A percentile compares a stretch with the other conserved stretches of the same genome.
These are phyloP conservation scores for Drosophila setifemur DNA, from an alignment of 1,140 invertebrate species.

Conservation along the genomic window DNA sequence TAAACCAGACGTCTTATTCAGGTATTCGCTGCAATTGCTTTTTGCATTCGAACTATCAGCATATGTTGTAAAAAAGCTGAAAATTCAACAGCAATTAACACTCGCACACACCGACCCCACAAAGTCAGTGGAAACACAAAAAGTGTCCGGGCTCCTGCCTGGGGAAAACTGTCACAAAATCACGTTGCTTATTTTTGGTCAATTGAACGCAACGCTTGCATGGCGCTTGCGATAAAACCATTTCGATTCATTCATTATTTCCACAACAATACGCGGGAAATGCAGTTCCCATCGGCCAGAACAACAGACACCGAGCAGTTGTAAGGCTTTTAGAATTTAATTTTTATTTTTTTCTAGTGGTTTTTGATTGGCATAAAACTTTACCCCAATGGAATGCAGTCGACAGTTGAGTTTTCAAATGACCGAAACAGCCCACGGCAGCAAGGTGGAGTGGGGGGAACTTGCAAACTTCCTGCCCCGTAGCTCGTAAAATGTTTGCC, in stretches of 20 bases:
- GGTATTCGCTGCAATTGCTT: conserved; percentile 1
- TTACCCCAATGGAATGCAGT: conserved; percentile 56
- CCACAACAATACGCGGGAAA: conserved; percentile 50
- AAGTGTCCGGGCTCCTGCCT: neutral
- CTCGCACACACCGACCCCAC: neutral
- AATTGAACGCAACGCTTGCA: conserved; percentile 19
- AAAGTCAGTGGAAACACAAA: conserved; percentile 8
- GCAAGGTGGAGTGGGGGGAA: conserved; percentile 26
- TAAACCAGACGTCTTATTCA: no score
- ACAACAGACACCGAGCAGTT: conserved; percentile 51
- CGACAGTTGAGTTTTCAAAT: conserved; percentile 67
- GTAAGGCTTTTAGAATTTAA: conserved; percentile 44
- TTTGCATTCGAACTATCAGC: conserved; percentile 1
- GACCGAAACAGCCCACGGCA: conserved; percentile 28
- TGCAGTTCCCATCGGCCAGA: conserved; percentile 21
- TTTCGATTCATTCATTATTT: conserved; percentile 69
- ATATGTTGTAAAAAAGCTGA: conserved; percentile 18
- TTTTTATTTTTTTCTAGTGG: neutral
- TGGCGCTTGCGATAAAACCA: conserved; percentile 24
- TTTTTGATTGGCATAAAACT: conserved; percentile 50
- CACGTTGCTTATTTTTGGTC: conserved; percentile 41
- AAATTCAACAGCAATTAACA: conserved; percentile 45
- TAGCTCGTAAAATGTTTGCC: conserved; percentile 30
- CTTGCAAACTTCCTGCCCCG: conserved; percentile 9
- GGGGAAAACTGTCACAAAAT: conserved; percentile 57